Base-by-base conservation (phyloP, 2,113 vertebrate genomes). In the Malurus cyaneus region DNA sequence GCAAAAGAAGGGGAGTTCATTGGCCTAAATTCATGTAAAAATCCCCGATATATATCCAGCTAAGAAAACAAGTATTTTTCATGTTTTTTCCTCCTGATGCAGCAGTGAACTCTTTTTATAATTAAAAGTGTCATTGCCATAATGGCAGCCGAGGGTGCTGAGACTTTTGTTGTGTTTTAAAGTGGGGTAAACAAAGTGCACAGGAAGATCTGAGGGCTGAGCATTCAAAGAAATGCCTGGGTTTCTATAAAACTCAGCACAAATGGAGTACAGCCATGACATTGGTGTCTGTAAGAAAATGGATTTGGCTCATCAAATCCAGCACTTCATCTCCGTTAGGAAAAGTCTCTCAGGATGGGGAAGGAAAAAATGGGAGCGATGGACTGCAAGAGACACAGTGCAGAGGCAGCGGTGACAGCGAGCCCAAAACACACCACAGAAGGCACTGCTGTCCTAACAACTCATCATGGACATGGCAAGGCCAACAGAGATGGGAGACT, bases 341-440 rank as follows among this genome's bases (percentile, higher is more conserved):
- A 93, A 78, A 89, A 76, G 41, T 18, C 56, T 79, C 29, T 60
- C 53, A 19, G 87, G 89, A 82, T 2, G 1, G 26, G 59, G 62
- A 92, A 53, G 64, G 64, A 6, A 67, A 32, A 66, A 82, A 49
- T 12, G 53, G 54, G 54, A 94, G 62, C 4, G 1, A 94, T 70
- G 80, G 85, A 41, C 70, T 92, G 76, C 59, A 88, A 93, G 64
- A 59, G 80, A 77, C 72, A 91, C 70, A 85, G 62, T 81, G 69
- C 72, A 93, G 94, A 78, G 67, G 47, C 83, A 60, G 80, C 21
- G 87, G 39, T 80, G 91, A 77, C 93, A 94, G 84, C 15, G 39
- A 53, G 46, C 61, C 80, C 21, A 10, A 94, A 95, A 49, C 57
- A 23, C 5, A 26, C 64, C 69, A 5, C 61, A 62, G 87, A 80